Percentiles rank a stretch among this genome's conserved stretches.
Conservation (phyloP, 2,113 vertebrate genomes). For the Centropus unirufus region DNA sequence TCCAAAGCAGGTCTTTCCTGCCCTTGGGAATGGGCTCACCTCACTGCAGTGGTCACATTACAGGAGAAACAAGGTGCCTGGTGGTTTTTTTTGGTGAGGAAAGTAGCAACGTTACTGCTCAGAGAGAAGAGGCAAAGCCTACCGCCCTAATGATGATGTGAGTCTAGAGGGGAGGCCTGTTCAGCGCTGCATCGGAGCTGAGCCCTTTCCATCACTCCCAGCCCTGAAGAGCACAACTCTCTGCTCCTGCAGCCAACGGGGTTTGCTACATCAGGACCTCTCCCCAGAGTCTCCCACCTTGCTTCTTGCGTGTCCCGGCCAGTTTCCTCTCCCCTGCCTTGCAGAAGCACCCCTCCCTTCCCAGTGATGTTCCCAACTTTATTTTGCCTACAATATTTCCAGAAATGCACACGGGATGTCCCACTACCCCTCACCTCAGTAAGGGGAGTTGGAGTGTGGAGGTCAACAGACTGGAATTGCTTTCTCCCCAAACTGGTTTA, state of each 20-base stretch:
- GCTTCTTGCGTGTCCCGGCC: not conserved
- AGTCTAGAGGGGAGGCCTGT: not conserved
- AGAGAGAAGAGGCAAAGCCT: not conserved
- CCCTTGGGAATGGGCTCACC: not conserved
- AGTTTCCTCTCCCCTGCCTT: not conserved
- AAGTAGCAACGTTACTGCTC: not conserved
- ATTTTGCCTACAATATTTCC: not conserved
- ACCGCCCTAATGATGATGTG: not conserved
- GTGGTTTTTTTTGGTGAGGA: not conserved
- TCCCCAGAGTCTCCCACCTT: not conserved
- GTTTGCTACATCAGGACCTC: not conserved
- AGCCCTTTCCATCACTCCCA: not conserved
- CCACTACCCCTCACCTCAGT: not conserved
- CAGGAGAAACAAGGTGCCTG: not conserved
- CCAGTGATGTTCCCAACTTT: not conserved
- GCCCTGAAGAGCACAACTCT: not conserved
- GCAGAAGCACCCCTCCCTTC: not conserved
- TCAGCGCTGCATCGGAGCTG: not conserved
- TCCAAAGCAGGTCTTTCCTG: not conserved
- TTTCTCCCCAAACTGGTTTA: slow-evolving; percentile 41
- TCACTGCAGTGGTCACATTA: not conserved
- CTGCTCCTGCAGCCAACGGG: not conserved
- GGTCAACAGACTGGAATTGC: not conserved
- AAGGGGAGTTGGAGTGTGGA: not conserved
- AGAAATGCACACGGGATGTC: not conserved